Evolutionary conservation across 2,113 vertebrate species (phyloP).

Genomic region (Actinemys pallida): DNA sequence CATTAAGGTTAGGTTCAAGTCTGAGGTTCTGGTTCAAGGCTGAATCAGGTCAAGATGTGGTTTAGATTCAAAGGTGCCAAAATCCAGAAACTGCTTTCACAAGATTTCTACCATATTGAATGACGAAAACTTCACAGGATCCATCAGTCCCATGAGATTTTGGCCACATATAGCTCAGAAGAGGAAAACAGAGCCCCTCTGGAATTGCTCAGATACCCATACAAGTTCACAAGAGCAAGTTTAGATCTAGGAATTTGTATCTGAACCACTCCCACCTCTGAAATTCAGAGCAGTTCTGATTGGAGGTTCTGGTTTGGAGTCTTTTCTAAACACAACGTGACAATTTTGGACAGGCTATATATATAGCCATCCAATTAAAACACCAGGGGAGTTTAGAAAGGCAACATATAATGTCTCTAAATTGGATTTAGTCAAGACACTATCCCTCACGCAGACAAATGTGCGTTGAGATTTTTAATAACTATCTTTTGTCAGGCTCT

Average conservation of each 20-base stretch:
- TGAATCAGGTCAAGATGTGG: neutral
- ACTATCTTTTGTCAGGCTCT: neutral
- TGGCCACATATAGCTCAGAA: neutral
- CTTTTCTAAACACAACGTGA: neutral
- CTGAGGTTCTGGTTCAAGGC: neutral
- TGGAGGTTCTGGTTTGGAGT: neutral
- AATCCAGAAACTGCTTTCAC: neutral
- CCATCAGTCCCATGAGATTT: neutral
- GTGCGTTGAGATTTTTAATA: slow-evolving; percentile 29
- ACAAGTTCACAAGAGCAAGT: neutral
- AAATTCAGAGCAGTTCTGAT: neutral
- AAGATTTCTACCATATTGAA: neutral
- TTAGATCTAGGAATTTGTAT: neutral
- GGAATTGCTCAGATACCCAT: neutral
- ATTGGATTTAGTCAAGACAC: slow-evolving; percentile 30
- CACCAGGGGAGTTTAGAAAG: neutral
- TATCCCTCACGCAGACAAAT: slow-evolving; percentile 1
- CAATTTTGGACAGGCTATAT: neutral
- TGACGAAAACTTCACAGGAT: neutral
- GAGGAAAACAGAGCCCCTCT: neutral
- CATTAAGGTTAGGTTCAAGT: neutral
- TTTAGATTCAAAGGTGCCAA: neutral
- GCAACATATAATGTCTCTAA: slow-evolving; percentile 19
- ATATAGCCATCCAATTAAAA: neutral
- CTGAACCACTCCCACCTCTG: neutral